A percentile compares a stretch with the other conserved stretches of the same genome.
phyloP scores from a whole-genome alignment of 2,888 invertebrate species.

The Oscheius sp. region DNA sequence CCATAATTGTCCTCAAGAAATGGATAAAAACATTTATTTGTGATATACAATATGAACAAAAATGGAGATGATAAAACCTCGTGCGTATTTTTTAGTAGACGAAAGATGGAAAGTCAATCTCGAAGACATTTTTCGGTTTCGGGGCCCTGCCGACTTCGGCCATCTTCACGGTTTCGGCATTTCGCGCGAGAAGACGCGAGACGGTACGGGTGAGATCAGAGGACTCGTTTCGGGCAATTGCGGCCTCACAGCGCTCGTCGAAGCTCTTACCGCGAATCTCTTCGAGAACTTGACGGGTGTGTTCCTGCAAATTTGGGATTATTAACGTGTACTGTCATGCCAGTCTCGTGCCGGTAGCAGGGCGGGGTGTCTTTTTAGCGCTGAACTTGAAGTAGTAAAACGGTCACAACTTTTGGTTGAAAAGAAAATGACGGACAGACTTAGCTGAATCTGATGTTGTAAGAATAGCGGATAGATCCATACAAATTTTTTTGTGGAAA shows the following conservation, averaged over 20 bases:
- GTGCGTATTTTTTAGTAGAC: conserved; percentile 8
- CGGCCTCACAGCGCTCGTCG: conserved; percentile 48
- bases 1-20: too few relatives aligned
- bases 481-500: too few relatives aligned
- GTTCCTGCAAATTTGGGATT: conserved; percentile 41
- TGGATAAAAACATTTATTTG: too few relatives aligned
- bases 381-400: too few relatives aligned
- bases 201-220: conserved; percentile 58
- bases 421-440: too few relatives aligned
- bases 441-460: too few relatives aligned
- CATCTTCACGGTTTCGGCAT: conserved; percentile 63
- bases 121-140: conserved; percentile 64
- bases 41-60: too few relatives aligned
- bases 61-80: too few relatives aligned
- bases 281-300: conserved; percentile 46
- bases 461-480: too few relatives aligned
- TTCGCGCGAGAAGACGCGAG: conserved; percentile 60
- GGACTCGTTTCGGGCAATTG: conserved; percentile 43
- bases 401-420: too few relatives aligned
- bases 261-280: conserved; percentile 53
- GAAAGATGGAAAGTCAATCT: conserved; percentile 64
- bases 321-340: background rate
- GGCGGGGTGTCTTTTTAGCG: too few relatives aligned
- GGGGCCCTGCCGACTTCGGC: conserved; percentile 62
- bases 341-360: too few relatives aligned